phyloP scores from a whole-genome alignment of 2,797 vertebrate genomes.

The Decapterus maruadsi region DNA sequence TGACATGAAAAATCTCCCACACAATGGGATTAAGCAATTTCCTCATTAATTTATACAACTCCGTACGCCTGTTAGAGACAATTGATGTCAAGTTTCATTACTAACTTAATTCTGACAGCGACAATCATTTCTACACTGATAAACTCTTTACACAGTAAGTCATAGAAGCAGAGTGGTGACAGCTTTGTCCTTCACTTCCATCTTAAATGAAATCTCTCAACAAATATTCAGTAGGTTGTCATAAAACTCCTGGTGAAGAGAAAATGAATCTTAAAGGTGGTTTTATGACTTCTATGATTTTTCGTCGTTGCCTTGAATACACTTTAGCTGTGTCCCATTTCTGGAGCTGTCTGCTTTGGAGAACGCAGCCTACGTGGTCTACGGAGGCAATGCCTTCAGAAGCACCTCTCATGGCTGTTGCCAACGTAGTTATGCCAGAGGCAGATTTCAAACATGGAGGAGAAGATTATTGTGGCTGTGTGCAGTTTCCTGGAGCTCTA shows the following conservation, averaged over 20 bases:
- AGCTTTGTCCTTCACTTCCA: background rate
- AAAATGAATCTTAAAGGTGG: background rate
- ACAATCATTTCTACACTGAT: background rate
- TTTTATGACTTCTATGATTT: background rate
- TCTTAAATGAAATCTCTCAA: background rate
- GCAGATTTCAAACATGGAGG: too few species aligned
- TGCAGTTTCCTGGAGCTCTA: too few species aligned
- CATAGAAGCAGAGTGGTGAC: background rate
- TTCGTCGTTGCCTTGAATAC: background rate
- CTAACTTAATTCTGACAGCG: background rate
- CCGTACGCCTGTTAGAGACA: conserved; percentile 1
- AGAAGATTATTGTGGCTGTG: too few species aligned
- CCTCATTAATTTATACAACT: conserved; percentile 10
- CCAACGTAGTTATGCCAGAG: too few species aligned
- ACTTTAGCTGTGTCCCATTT: too few species aligned
- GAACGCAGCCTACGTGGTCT: too few species aligned
- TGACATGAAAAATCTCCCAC: conserved; percentile 36
- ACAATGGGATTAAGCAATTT: conserved; percentile 18
- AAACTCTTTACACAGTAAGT: background rate
- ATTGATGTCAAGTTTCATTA: background rate
- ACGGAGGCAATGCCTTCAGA: too few species aligned
- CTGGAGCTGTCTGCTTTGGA: too few species aligned
- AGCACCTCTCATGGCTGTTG: too few species aligned
- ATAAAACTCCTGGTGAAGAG: background rate
- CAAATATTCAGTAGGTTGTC: background rate